Conservation (phyloP, 2,888 invertebrate genomes). For the Pseudeuparius sepicola region DNA sequence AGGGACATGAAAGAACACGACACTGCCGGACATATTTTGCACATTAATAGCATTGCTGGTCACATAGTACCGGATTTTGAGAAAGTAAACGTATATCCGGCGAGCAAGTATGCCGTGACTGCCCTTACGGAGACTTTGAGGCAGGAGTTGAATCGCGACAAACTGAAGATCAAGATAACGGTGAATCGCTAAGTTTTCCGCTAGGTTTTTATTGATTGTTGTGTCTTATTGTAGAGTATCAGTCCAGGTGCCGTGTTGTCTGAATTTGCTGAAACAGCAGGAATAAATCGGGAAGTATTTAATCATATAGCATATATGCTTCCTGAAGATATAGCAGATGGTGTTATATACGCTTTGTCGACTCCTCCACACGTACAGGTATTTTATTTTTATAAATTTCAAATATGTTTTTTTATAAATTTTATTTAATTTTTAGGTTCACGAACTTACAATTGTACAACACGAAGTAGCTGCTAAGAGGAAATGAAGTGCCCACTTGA, state of each 20-base stretch:
- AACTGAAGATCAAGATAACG: slow-evolving; percentile 24
- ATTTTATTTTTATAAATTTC: too few relatives aligned
- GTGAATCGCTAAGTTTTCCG: slow-evolving; percentile 19
- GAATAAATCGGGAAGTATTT: slow-evolving; percentile 1
- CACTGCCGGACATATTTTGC: slow-evolving; percentile 24
- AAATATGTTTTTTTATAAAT: too few relatives aligned
- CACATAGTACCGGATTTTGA: slow-evolving; percentile 20
- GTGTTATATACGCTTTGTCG: slow-evolving; percentile 22
- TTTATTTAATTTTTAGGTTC: slow-evolving; percentile 18
- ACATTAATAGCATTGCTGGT: slow-evolving; percentile 24
- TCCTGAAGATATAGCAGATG: slow-evolving; percentile 23
- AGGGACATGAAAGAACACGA: slow-evolving; percentile 21
- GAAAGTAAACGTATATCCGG: slow-evolving; percentile 22
- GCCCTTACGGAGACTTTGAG: too few relatives aligned
- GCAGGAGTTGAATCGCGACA: slow-evolving; percentile 21
- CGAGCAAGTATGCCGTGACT: too few relatives aligned
- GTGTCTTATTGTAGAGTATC: slow-evolving; percentile 23
- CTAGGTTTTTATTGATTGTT: too few relatives aligned
- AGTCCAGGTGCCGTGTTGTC: slow-evolving; percentile 26
- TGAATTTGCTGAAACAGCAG: slow-evolving; percentile 16
- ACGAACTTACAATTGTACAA: slow-evolving; percentile 16
- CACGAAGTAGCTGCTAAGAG: too few relatives aligned
- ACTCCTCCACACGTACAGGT: slow-evolving; percentile 25
- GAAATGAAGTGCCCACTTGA: too few relatives aligned
- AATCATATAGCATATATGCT: too few relatives aligned